phyloP scores from a whole-genome alignment of 1,140 invertebrate species.

The Diorhabda elongata region DNA sequence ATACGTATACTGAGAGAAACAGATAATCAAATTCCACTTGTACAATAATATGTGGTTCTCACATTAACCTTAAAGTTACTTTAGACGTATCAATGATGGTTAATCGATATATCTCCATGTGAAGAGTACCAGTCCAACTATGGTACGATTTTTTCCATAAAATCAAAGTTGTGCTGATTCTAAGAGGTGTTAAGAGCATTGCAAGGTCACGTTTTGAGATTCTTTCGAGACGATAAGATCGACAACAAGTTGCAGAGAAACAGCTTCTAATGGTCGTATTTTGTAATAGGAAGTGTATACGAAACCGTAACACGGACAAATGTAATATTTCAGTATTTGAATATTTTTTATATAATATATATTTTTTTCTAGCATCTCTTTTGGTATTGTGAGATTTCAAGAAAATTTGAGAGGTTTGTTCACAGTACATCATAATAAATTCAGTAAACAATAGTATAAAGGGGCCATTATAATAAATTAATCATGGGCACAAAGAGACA shows the following conservation, averaged over 20 bases:
- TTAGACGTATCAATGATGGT: slow-evolving; percentile 11
- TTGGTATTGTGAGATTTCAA: too few species aligned
- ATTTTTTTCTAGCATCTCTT: too few species aligned
- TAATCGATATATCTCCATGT: slow-evolving; percentile 6
- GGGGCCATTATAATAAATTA: too few species aligned
- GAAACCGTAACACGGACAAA: background rate
- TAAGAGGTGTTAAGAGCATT: slow-evolving; percentile 39
- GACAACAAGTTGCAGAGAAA: slow-evolving; percentile 38
- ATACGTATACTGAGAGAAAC: too few species aligned
- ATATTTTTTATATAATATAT: too few species aligned
- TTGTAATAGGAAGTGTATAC: slow-evolving; percentile 29
- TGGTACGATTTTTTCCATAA: slow-evolving; percentile 19
- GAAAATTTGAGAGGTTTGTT: too few species aligned
- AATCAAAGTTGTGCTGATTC: slow-evolving; percentile 32
- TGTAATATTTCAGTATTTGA: too few species aligned
- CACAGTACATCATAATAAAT: too few species aligned
- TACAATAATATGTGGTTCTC: background rate
- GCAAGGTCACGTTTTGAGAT: slow-evolving; percentile 42
- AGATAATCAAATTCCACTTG: too few species aligned
- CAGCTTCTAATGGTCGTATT: slow-evolving; percentile 40
- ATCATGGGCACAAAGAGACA: too few species aligned
- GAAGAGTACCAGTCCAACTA: background rate
- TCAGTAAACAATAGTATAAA: too few species aligned
- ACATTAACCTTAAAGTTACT: background rate
- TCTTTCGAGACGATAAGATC: slow-evolving; percentile 37